Base-by-base conservation (phyloP, 2,888 invertebrate genomes). In the Zelleria hepariella region DNA sequence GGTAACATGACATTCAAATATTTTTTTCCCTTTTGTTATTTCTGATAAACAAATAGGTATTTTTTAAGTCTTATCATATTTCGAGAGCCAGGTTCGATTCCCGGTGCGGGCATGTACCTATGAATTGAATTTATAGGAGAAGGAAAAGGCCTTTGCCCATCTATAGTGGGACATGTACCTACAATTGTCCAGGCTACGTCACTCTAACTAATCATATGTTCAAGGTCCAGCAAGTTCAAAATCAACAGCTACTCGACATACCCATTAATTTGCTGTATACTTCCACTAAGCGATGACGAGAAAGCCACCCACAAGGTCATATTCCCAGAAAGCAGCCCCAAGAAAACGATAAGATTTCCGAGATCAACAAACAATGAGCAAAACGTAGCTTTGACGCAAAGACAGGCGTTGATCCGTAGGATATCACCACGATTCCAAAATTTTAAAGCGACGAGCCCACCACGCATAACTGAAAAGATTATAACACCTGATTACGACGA, bases 401-500 rank as follows among this genome's bases (percentile, higher is more conserved):
- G 84, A 66, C 74, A 81, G 27, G 65, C 71, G 48, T 66, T 87
- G 42, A 27, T 67, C 69, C 58, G 73, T 73, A 8, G 78, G 68
- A 69, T 71, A 73, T 62, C 51, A 18, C 10, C 51, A 5, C 62
- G 64, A 20, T 60, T 66, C 25, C 67, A 72, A 57, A 62, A 60
- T 25, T 62, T 63, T 21, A 74, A 70, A 63, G 64, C 67, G 18
- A 66, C 70, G 20, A 32, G 53, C 18, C 57, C 71, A 63, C 64
- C 63, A 2, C 67, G 65, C 60, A 26, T 63, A 25, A 65, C 63
- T 21, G 67, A 68, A 27, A 73, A 68, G 65, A 75, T 82, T 56
- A 74, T 75, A 2, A 74, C 75, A 42, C 67, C 73, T 18, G 76
- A 77, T n/a, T n/a, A n/a, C 53, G 72, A 80, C 21, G 78, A 77